Percentiles rank a stretch among this genome's conserved stretches.
Conservation (phyloP, 2,113 vertebrate genomes). For the Epinephelus cyanopodus region DNA sequence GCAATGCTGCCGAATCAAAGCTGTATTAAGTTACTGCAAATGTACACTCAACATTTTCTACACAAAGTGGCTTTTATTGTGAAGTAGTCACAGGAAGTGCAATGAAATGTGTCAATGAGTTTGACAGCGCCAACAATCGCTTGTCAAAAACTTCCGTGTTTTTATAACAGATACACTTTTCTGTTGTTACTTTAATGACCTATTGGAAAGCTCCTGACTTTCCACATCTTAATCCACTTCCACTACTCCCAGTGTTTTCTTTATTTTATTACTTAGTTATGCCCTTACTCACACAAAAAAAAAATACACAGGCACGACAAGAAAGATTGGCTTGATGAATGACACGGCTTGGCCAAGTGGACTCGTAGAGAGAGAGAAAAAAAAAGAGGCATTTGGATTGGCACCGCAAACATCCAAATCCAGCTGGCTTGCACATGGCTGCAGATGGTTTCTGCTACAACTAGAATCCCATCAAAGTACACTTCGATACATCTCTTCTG, state of each 20-base stretch:
- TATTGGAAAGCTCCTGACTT: background rate
- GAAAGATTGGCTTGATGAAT: constrained; percentile 22
- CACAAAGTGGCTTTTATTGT: background rate
- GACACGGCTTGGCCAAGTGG: constrained; percentile 26
- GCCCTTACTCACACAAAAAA: background rate
- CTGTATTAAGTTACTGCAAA: background rate
- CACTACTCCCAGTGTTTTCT: background rate
- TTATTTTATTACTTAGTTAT: background rate
- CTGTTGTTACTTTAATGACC: background rate
- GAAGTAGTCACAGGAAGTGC: background rate
- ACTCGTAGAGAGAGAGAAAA: background rate
- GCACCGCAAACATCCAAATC: constrained; percentile 25
- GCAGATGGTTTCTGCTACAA: constrained; percentile 40
- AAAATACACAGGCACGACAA: background rate
- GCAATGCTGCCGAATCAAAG: background rate
- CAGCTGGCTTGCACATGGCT: constrained; percentile 47
- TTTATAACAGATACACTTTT: background rate
- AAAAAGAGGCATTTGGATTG: constrained; percentile 16
- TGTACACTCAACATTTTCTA: background rate
- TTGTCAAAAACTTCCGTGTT: background rate
- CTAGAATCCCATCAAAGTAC: constrained; percentile 33
- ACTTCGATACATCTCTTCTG: constrained; percentile 18
- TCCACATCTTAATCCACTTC: background rate
- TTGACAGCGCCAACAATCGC: too few relatives aligned
- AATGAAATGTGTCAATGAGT: background rate